phyloP scores from a whole-genome alignment of 2,797 vertebrate species.

The Danio kyathit region DNA sequence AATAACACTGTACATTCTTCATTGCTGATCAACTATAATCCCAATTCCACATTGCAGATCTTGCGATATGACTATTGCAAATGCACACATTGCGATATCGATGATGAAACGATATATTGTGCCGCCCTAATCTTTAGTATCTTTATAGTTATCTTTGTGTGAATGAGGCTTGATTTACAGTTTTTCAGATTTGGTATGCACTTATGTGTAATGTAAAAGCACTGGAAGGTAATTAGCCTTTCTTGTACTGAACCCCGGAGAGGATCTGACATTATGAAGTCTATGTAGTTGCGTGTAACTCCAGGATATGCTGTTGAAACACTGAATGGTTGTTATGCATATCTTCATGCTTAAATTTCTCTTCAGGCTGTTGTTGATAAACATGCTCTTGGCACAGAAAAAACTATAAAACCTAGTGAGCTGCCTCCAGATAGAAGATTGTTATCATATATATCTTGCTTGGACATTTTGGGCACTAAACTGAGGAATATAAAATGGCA shows the following conservation, averaged over 20 bases:
- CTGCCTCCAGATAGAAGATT: background rate
- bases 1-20: no score
- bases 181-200: conserved; percentile 12
- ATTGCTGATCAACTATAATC: no score
- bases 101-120: no score
- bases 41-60: no score
- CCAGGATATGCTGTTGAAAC: conserved; percentile 17
- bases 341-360: conserved; percentile 23
- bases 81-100: no score
- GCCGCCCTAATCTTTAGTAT: no score
- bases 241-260: background rate
- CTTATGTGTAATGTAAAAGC: conserved; percentile 28
- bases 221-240: background rate
- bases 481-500: no score
- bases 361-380: conserved; percentile 3
- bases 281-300: background rate
- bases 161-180: background rate
- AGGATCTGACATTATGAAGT: conserved; percentile 5
- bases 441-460: background rate
- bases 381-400: background rate
- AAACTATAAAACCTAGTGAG: background rate
- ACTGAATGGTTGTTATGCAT: conserved; percentile 10
- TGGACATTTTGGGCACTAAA: background rate
- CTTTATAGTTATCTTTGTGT: no score
- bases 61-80: no score